Base-by-base conservation (phyloP, 2,888 invertebrate genomes). In the Nyleta sp. region DNA sequence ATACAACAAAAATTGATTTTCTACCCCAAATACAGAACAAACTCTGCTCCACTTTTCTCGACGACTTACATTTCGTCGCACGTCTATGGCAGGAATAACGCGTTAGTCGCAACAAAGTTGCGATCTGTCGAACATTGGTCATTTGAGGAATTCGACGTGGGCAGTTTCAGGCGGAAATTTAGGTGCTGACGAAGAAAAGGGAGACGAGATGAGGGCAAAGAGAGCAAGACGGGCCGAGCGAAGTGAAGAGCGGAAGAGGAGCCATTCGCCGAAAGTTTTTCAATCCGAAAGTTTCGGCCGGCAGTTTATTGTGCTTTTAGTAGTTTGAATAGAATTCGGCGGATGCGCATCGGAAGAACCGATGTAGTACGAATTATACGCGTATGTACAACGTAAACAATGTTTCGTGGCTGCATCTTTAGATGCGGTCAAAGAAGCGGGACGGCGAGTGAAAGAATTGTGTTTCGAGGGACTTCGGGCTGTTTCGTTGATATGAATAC, bases 231-330 rank as follows among this genome's bases (percentile, higher is more conserved):
- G 44, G 48, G 31, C 28, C n/a, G 71, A 71, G 28, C 70, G 46
- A 73, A 80, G 75, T 59, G 57, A 57, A 74, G 78, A 53, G 60
- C 42, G 28, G 52, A 67, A 79, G 80, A 80, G 74, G 70, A 81
- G 73, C 78, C 81, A 82, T 85, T 84, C 78, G 75, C 64, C 75
- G 73, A 87, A 89, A 89, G 84, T 89, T 89, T 89, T 89, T 89
- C 87, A 87, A 89, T 89, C 81, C 77, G 75, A 84, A 86, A 89
- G 86, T 84, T 88, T 85, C 75, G 82, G 81, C 80, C 76, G 83
- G 72, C 81, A 83, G 85, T 86, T 87, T 86, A 85, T 86, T 84
- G 87, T 85, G 83, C 81, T 78, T 84, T 83, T 86, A 84, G 83
- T 60, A 85, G 84, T 85, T 85, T 83, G 82, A 84, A 84, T 83